These are phyloP conservation scores for Pseudorasbora parva DNA, from an alignment of 2,113 vertebrate species.

Conservation along the genomic window DNA sequence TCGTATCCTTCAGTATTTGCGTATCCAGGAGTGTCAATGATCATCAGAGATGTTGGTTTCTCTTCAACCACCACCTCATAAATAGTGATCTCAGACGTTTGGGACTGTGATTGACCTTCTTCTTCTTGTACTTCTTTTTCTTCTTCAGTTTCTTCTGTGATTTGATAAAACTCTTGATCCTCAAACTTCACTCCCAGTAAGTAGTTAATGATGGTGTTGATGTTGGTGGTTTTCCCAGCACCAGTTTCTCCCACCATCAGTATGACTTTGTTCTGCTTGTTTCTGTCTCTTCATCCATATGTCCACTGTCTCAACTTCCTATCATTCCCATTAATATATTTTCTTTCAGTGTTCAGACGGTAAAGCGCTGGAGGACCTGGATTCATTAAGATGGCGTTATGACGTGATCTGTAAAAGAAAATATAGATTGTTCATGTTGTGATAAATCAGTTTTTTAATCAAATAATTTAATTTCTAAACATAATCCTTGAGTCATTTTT, in stretches of 20 bases:
- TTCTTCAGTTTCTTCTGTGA: slow-evolving; percentile 28
- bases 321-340: background rate
- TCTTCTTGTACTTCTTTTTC: background rate
- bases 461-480: too few relatives aligned
- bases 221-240: slow-evolving; percentile 61
- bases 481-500: too few relatives aligned
- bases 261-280: too few relatives aligned
- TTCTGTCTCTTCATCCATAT: slow-evolving; percentile 38
- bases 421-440: too few relatives aligned
- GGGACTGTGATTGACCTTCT: slow-evolving; percentile 45
- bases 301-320: slow-evolving; percentile 21
- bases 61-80: too few relatives aligned
- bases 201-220: slow-evolving; percentile 55
- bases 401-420: background rate
- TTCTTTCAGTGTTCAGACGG: background rate
- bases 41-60: too few relatives aligned
- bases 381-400: background rate
- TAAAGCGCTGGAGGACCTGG: background rate
- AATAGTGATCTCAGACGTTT: background rate
- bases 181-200: background rate
- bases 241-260: slow-evolving; percentile 16
- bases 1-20: too few relatives aligned
- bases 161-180: background rate
- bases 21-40: too few relatives aligned
- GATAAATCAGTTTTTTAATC: too few relatives aligned